Percentiles rank a stretch among this genome's conserved stretches.
phyloP scores from a whole-genome alignment of 2,113 vertebrate species.

The Rattus norvegicus region DNA sequence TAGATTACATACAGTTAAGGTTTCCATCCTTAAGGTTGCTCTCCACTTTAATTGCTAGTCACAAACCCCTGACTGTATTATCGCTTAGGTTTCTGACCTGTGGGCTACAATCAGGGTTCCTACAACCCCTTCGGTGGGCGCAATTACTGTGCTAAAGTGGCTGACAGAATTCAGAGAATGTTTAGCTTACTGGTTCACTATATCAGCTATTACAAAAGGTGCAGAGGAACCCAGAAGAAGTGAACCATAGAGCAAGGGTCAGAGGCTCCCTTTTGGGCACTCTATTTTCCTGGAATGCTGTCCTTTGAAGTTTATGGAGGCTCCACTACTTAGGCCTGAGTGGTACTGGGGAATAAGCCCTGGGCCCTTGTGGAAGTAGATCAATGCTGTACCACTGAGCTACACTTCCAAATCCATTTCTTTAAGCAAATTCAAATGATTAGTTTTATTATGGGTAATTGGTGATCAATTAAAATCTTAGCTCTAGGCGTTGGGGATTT shows the following conservation, averaged over 20 bases:
- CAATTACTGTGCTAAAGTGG: neutral
- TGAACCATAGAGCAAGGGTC: neutral
- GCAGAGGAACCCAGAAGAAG: neutral
- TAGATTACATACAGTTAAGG: neutral
- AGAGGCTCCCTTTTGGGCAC: neutral
- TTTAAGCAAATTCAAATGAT: neutral
- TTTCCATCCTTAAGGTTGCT: neutral
- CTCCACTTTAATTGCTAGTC: neutral
- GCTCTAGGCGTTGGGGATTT: no score
- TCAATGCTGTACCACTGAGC: no score
- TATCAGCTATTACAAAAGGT: neutral
- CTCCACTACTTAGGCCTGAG: neutral
- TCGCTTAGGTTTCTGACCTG: neutral
- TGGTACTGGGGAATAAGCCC: neutral
- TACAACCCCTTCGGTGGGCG: neutral
- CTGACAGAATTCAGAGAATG: neutral
- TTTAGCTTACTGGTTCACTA: neutral
- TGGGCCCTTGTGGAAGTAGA: no score
- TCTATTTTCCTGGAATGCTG: neutral
- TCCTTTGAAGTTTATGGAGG: neutral
- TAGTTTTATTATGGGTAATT: neutral
- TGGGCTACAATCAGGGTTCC: neutral
- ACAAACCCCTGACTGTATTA: neutral
- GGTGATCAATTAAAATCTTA: neutral
- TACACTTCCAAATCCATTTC: neutral